These are phyloP conservation scores for Acanthochromis polyacanthus DNA, from an alignment of 2,113 vertebrate species.

Conservation along the genomic window DNA sequence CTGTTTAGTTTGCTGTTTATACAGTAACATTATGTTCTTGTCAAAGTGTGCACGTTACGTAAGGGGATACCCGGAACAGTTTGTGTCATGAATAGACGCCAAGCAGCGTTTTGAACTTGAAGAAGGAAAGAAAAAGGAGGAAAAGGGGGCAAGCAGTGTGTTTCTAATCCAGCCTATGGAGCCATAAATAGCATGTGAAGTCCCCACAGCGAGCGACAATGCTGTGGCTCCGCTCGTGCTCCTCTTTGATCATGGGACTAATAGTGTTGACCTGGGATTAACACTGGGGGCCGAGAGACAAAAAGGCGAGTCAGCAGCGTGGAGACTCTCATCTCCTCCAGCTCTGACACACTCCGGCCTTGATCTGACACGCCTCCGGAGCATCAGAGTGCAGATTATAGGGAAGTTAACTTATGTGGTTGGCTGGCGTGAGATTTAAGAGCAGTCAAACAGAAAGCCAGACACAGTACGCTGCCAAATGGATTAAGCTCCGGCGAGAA, in stretches of 20 bases:
- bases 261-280: conserved; percentile 69
- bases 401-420: conserved; percentile 71
- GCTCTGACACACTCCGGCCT: conserved; percentile 51
- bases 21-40: conserved; percentile 23
- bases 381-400: conserved; percentile 67
- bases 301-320: conserved; percentile 36
- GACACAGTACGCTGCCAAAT: conserved; percentile 68
- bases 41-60: conserved; percentile 6
- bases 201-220: conserved; percentile 27
- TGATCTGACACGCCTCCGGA: conserved; percentile 60
- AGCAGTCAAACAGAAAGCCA: conserved; percentile 75
- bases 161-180: conserved; percentile 26
- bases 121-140: not conserved
- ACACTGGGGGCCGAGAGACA: conserved; percentile 32
- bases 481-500: conserved; percentile 61
- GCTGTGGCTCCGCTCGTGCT: conserved; percentile 27
- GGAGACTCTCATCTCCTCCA: conserved; percentile 31
- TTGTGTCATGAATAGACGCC: conserved; percentile 10
- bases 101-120: not conserved
- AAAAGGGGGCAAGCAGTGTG: not conserved
- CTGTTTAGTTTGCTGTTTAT: conserved; percentile 36
- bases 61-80: conserved; percentile 15
- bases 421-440: conserved; percentile 76
- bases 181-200: conserved; percentile 28
- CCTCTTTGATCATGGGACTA: conserved; percentile 62